phyloP scores from a whole-genome alignment of 2,888 invertebrate genomes.

The Polyommatus icarus region DNA sequence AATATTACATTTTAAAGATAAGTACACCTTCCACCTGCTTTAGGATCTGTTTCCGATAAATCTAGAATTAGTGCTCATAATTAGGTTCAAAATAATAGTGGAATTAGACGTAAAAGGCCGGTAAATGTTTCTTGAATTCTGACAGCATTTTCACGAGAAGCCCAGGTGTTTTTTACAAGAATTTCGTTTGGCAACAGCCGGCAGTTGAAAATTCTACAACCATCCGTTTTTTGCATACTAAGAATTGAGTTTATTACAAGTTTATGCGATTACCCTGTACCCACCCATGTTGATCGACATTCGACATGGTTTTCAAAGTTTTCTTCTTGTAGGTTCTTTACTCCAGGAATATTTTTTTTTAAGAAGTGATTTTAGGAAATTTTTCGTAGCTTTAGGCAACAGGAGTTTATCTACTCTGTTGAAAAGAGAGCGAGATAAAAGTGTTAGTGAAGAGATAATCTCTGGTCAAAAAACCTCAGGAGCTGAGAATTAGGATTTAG shows the following conservation, averaged over 20 bases:
- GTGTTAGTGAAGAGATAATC: too few relatives aligned
- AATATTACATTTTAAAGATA: background rate
- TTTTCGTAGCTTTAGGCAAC: too few relatives aligned
- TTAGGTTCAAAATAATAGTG: slow-evolving; percentile 4
- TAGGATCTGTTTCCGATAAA: slow-evolving; percentile 8
- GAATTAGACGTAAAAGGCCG: slow-evolving; percentile 9
- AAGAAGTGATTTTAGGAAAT: too few relatives aligned
- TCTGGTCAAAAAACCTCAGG: too few relatives aligned
- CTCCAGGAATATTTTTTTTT: too few relatives aligned
- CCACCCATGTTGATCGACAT: background rate
- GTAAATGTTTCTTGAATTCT: slow-evolving; percentile 1
- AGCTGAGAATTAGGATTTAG: too few relatives aligned
- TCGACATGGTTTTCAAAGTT: background rate
- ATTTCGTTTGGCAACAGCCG: slow-evolving; percentile 14
- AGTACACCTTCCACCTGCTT: slow-evolving; percentile 23
- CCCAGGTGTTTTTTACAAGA: slow-evolving; percentile 17
- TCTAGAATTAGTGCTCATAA: slow-evolving; percentile 1
- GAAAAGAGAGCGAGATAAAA: too few relatives aligned
- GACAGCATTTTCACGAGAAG: slow-evolving; percentile 21
- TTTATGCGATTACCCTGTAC: background rate
- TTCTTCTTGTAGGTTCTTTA: too few relatives aligned
- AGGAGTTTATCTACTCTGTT: too few relatives aligned
- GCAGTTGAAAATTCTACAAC: slow-evolving; percentile 32
- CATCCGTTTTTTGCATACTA: slow-evolving; percentile 32
- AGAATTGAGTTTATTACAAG: slow-evolving; percentile 29